Base-by-base conservation (phyloP, 2,113 vertebrate species). In the Oryctolagus cuniculus region DNA sequence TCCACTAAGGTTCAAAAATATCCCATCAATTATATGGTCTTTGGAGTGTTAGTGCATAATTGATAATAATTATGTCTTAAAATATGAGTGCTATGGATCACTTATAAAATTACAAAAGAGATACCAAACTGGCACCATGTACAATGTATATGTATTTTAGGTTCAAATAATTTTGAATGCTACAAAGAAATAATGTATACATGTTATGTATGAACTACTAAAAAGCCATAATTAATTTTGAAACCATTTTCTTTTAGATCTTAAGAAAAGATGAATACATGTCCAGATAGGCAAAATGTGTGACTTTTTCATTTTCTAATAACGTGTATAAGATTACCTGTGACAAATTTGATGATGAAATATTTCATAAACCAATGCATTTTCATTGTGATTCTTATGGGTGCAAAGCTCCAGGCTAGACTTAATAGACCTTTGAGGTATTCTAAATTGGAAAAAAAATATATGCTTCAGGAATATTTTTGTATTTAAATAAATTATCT, bases 321-420 rank as follows among this genome's bases (percentile, higher is more conserved):
- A 74, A 36, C n/a, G 87, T 67, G 86, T 89, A 38, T 61, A 84
- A 84, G 16, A 49, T 55, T 64, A 82, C 82, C 70, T 85, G 70
- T 51, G 36, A n/a, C 6, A 67, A 69, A 1, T 63, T 81, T 16
- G 80, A 53, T 73, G 72, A 55, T 44, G 4, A 78, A 22, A 31
- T 27, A 63, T n/a, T 87, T 81, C 36, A 25, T 25, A 53, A 63
- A 22, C 5, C 11, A 73, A 1, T 55, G 75, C 13, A 34, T 24
- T 34, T 55, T 79, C 27, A 38, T 67, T 55, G 2, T 55, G 6
- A 63, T 44, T 13, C 17, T 88, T 34, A 10, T 67, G n/a, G 38
- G n/a, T 63, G 5, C 1, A 27, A 58, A 74, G 2, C 9, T 8
- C 10, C 22, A 80, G 11, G 25, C 51, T 91, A 10, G 5, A 64